Percentiles rank a stretch among this genome's conserved stretches.
Evolutionary conservation across 2,888 invertebrate species (phyloP).

Genomic region (Malachius bipustulatus): DNA sequence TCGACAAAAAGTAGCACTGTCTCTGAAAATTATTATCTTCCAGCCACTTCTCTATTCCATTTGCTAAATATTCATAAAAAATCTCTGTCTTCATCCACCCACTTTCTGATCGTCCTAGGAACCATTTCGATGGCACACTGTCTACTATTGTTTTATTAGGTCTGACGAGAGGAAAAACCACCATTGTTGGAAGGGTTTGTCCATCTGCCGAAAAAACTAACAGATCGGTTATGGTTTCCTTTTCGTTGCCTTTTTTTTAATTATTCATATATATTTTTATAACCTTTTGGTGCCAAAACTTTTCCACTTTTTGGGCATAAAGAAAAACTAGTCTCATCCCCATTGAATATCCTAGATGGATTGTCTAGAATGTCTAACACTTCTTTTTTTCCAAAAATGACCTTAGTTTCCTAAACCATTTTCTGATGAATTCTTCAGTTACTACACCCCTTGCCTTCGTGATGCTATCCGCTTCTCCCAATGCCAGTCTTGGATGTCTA

Average conservation of each 20-base stretch:
- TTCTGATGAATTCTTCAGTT: background rate
- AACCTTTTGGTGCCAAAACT: conserved; percentile 2
- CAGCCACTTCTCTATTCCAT: no score
- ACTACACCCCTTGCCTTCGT: background rate
- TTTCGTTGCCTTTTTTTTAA: background rate
- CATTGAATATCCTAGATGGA: background rate
- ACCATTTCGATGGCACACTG: no score
- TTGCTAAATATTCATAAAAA: no score
- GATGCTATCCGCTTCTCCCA: background rate
- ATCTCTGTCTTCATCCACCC: no score
- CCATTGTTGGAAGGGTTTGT: background rate
- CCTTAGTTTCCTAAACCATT: background rate
- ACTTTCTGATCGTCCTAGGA: no score
- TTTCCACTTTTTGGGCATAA: background rate
- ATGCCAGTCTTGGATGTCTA: background rate
- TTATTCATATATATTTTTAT: background rate
- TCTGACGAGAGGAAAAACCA: conserved; percentile 3
- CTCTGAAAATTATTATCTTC: no score
- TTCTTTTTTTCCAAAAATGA: background rate
- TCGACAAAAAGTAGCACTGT: no score
- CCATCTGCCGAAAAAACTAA: background rate
- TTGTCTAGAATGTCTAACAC: background rate
- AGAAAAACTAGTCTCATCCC: background rate
- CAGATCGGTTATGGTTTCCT: background rate
- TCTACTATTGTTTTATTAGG: no score